Conservation (phyloP, 2,797 vertebrate species). For the Garrulus glandarius region DNA sequence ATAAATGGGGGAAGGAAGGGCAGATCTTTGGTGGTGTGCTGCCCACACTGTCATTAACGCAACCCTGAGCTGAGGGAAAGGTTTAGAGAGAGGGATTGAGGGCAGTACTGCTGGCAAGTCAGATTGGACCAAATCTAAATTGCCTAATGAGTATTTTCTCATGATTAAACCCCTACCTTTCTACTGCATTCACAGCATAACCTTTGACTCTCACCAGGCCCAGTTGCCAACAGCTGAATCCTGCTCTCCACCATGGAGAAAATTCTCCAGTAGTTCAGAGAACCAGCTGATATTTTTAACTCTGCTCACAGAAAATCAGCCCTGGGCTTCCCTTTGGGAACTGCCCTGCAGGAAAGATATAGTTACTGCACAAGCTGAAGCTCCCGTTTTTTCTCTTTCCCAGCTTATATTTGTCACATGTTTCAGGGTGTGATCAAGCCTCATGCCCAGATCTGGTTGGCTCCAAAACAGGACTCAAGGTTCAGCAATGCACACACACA, state of each 20-base stretch:
- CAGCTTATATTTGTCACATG: rapidly evolving
- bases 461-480: not conserved
- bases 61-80: not conserved
- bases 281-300: not conserved
- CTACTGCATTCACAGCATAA: not conserved
- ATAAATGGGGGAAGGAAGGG: rapidly evolving
- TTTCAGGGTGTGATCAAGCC: not conserved
- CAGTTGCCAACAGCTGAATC: not conserved
- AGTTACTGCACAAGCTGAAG: not conserved
- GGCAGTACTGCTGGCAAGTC: not conserved
- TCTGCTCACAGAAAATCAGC: not conserved
- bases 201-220: not conserved
- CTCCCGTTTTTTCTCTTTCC: not conserved
- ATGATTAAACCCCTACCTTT: not conserved
- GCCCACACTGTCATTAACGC: not conserved
- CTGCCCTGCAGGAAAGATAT: not conserved
- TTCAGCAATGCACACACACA: not conserved
- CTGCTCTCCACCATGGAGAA: not conserved
- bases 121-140: not conserved
- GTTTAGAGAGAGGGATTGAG: not conserved
- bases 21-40: rapidly evolving
- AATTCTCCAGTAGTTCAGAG: not conserved
- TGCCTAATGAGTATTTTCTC: not conserved
- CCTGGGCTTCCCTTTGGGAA: not conserved
- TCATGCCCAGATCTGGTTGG: not conserved